A percentile compares a stretch with the other conserved stretches of the same genome.
phyloP scores from a whole-genome alignment of 1,140 invertebrate species.

The Drosophila busckii region DNA sequence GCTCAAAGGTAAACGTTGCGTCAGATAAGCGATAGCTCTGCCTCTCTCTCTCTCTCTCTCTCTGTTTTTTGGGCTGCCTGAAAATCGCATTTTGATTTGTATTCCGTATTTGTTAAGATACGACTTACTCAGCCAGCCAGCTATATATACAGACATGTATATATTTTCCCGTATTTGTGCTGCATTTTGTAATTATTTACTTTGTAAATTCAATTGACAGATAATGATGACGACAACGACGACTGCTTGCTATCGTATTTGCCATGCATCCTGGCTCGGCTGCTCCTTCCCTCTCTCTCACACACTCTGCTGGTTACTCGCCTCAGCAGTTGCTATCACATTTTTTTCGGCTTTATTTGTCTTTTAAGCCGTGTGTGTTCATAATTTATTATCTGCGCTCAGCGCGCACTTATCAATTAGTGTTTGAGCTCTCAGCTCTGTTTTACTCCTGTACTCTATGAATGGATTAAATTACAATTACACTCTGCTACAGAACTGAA shows the following conservation, averaged over 20 bases:
- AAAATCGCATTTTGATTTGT: conserved; percentile 72
- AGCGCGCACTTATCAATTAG: conserved; percentile 32
- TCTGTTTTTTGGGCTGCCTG: conserved; percentile 57
- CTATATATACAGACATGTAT: no score
- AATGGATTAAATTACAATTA: no score
- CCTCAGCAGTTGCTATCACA: conserved; percentile 16
- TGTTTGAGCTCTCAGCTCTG: no score
- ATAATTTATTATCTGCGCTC: conserved; percentile 55
- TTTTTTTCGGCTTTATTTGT: conserved; percentile 33
- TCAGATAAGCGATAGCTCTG: conserved; percentile 52
- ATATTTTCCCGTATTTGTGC: conserved; percentile 45
- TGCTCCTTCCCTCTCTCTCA: background rate
- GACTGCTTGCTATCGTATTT: conserved; percentile 14
- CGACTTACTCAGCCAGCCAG: conserved; percentile 29
- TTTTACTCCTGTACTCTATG: no score
- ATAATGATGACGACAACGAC: conserved; percentile 47
- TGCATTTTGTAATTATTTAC: conserved; percentile 61
- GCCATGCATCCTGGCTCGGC: background rate
- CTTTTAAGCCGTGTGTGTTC: conserved; percentile 39
- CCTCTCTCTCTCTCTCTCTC: no score
- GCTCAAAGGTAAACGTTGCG: conserved; percentile 33
- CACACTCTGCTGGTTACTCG: no score
- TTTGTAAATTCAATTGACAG: conserved; percentile 69
- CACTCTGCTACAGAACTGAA: no score
- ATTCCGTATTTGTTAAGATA: conserved; percentile 61